Evolutionary conservation across 2,888 invertebrate genomes (phyloP), one percentile per base, ranked within the genome.

Genomic region (Sesia bembeciformis): DNA sequence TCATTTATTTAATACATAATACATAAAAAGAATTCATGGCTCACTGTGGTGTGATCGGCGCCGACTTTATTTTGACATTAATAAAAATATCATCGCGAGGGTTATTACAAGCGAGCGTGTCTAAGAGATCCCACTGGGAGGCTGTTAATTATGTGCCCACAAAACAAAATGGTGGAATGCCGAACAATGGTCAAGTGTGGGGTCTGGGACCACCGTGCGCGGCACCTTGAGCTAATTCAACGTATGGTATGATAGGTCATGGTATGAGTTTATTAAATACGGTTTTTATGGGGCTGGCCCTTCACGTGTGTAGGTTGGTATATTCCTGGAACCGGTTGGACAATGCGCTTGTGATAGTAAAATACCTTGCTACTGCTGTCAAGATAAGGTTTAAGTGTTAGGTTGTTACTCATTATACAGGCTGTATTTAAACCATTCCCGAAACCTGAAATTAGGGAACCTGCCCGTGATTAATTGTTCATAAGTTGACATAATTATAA

Each of bases 1-100:
- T 23, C 23, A 23, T 23, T 23, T 23, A 23, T 23, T 23, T 23
- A 23, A 23, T 23, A 23, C 23, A 23, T 23, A 23, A 23, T 23
- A 23, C 23, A 23, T 23, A 23, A 23, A 23, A 23, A 23, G 5
- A 46, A 46, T 46, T 46, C 8, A 7, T 0, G 4, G n/a, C n/a
- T 66, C 75, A 55, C 54, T 53, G 54, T 81, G 71, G 84, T 84
- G 82, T 84, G 69, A 82, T 59, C 51, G 66, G 55, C 60, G 66
- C 67, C 74, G 68, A 75, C 66, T 83, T 83, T 86, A 87, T 88
- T 87, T 87, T 87, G 88, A 88, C 85, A 87, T 86, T 87, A 88
- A 87, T 88, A 88, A 87, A 88, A 88, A 87, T 87, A 88, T 87
- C 87, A 88, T 87, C 86, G 78, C 80, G 70, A 78, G 78, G 83